Percentiles rank a stretch among this genome's conserved stretches.
phyloP scores from a whole-genome alignment of 2,797 vertebrate species.

The Cetoscarus ocellatus region DNA sequence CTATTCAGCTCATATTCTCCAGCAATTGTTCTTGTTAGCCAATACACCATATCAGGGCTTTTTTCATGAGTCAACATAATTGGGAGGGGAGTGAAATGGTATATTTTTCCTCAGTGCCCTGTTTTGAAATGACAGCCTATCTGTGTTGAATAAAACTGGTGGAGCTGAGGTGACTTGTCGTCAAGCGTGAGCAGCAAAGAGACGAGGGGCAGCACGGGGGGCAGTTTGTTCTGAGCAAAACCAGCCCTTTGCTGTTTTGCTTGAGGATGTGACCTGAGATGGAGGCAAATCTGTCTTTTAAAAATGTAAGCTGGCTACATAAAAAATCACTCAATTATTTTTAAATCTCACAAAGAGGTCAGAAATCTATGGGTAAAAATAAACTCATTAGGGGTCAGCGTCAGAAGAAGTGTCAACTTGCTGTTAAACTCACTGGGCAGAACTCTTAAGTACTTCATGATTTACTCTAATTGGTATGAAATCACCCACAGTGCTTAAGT shows the following conservation, averaged over 20 bases:
- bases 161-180: constrained; percentile 79
- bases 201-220: too few relatives aligned
- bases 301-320: constrained; percentile 34
- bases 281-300: constrained; percentile 71
- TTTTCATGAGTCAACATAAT: constrained; percentile 70
- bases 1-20: constrained; percentile 73
- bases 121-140: constrained; percentile 59
- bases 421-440: constrained; percentile 81
- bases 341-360: constrained; percentile 47
- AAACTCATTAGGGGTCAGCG: constrained; percentile 75
- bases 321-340: constrained; percentile 53
- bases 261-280: constrained; percentile 52
- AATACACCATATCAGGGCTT: constrained; percentile 63
- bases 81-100: constrained; percentile 58
- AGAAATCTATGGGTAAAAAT: constrained; percentile 65
- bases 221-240: constrained; percentile 63
- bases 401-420: constrained; percentile 81
- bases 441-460: constrained; percentile 85
- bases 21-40: constrained; percentile 63
- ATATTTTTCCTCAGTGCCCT: constrained; percentile 67
- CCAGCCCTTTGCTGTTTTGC: too few relatives aligned
- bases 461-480: constrained; percentile 87
- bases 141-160: constrained; percentile 68
- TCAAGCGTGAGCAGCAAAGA: too few relatives aligned
- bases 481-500: constrained; percentile 82